A percentile compares a stretch with the other conserved stretches of the same genome.
phyloP scores from a whole-genome alignment of 2,113 vertebrate genomes.

The Catharus fuscescens region DNA sequence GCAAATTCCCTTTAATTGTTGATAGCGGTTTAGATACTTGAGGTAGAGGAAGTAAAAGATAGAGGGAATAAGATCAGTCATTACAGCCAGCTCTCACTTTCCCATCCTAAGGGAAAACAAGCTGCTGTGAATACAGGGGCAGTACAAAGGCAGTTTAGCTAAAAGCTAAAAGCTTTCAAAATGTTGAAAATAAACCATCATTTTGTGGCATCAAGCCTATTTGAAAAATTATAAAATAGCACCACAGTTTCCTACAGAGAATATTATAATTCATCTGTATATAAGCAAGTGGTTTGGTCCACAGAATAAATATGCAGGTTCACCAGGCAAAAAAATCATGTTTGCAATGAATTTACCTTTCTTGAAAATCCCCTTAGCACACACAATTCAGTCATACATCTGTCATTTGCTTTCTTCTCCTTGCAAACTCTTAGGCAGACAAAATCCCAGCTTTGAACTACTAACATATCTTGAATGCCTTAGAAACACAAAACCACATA shows the following conservation, averaged over 20 bases:
- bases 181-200: neutral
- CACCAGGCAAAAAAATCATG: neutral
- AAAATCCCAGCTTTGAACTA: neutral
- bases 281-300: neutral
- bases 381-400: neutral
- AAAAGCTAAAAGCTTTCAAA: neutral
- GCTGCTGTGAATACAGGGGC: neutral
- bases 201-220: neutral
- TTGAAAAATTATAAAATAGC: neutral
- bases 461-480: neutral
- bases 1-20: conserved; percentile 11
- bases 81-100: neutral
- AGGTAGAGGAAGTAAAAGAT: neutral
- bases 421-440: neutral
- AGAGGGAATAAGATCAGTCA: neutral
- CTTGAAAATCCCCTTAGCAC: neutral
- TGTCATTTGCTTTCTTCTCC: neutral
- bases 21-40: neutral
- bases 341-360: neutral
- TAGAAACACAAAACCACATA: neutral
- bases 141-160: neutral
- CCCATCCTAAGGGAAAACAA: neutral
- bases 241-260: neutral
- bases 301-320: neutral
- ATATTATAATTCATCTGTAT: neutral